phyloP scores from a whole-genome alignment of 2,888 invertebrate genomes.

The Napeogenes inachia region DNA sequence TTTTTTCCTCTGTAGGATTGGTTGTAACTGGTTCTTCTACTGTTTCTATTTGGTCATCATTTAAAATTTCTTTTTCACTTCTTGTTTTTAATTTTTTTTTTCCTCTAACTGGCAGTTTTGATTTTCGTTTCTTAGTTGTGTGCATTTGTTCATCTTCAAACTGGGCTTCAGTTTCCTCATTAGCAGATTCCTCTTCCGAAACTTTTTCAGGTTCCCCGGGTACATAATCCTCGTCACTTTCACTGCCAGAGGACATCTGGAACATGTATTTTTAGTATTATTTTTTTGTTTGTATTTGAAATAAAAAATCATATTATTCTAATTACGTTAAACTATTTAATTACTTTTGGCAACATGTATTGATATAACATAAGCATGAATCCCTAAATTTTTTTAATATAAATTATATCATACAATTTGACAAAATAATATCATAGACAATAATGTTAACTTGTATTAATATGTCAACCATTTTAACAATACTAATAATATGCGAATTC shows the following conservation, averaged over 20 bases:
- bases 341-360: too few relatives aligned
- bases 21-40: conserved; percentile 41
- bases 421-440: too few relatives aligned
- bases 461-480: too few relatives aligned
- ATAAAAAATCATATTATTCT: too few relatives aligned
- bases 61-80: conserved; percentile 35
- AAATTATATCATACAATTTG: too few relatives aligned
- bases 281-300: too few relatives aligned
- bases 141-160: conserved; percentile 69
- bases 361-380: too few relatives aligned
- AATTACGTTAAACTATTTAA: too few relatives aligned
- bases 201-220: conserved; percentile 80
- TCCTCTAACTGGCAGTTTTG: conserved; percentile 37
- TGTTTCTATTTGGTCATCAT: conserved; percentile 42
- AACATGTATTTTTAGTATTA: conserved; percentile 25
- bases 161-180: conserved; percentile 77
- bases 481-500: too few relatives aligned
- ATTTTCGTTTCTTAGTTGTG: conserved; percentile 58
- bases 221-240: conserved; percentile 88
- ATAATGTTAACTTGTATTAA: too few relatives aligned
- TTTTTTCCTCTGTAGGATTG: conserved; percentile 81
- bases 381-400: too few relatives aligned
- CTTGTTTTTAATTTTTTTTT: conserved; percentile 51
- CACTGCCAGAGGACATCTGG: conserved; percentile 81
- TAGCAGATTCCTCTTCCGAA: conserved; percentile 83